Evolutionary conservation across 1,140 invertebrate genomes (phyloP).

Genomic region (Idris sp.): DNA sequence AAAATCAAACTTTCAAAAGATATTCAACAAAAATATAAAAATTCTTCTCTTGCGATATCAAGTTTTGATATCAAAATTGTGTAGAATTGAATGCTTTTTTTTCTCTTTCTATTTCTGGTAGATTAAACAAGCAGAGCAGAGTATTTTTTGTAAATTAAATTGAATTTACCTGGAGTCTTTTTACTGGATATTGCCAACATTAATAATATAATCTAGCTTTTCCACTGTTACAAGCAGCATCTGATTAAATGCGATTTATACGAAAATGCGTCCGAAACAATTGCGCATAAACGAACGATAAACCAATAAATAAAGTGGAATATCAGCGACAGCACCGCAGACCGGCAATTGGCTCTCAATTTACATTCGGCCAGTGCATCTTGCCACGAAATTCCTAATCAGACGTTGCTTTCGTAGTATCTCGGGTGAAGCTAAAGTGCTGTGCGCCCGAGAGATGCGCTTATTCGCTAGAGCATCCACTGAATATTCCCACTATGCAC

Average conservation of each 20-base stretch:
- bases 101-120: too few species aligned
- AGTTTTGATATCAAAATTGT: too few species aligned
- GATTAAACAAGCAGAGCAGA: too few species aligned
- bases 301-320: constrained; percentile 46
- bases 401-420: constrained; percentile 50
- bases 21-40: too few species aligned
- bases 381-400: constrained; percentile 56
- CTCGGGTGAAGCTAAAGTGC: constrained; percentile 39
- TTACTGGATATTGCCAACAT: neutral
- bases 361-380: constrained; percentile 53
- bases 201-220: constrained; percentile 21
- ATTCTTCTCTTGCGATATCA: too few species aligned
- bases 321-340: constrained; percentile 29
- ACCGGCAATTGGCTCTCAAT: constrained; percentile 43
- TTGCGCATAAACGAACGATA: constrained; percentile 40
- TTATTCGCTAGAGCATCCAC: constrained; percentile 39
- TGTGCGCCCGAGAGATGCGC: constrained; percentile 8
- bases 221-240: constrained; percentile 5
- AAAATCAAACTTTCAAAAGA: too few species aligned
- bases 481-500: constrained; percentile 51
- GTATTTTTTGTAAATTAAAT: too few species aligned
- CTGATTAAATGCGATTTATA: constrained; percentile 40
- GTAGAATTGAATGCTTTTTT: too few species aligned
- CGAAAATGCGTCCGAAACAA: constrained; percentile 47
- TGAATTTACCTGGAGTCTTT: too few species aligned